A percentile compares a stretch with the other conserved stretches of the same genome.
These are phyloP conservation scores for Salvator merianae DNA, from an alignment of 2,113 vertebrate species.

Conservation along the genomic window DNA sequence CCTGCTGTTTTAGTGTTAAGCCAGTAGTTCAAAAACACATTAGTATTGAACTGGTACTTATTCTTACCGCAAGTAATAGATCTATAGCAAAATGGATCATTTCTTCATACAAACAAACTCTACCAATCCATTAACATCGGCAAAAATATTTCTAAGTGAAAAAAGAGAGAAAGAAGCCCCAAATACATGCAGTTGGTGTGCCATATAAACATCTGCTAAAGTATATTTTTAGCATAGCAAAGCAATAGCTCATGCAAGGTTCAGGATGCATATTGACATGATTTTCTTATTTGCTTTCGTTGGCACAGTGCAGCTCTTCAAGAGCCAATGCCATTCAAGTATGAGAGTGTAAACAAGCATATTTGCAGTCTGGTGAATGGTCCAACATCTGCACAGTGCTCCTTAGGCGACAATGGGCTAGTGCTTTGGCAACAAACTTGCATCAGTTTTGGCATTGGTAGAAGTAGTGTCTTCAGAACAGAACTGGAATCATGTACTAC, in stretches of 20 bases:
- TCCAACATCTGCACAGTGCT: neutral
- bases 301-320: neutral
- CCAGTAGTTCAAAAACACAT: neutral
- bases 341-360: neutral
- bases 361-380: neutral
- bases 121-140: neutral
- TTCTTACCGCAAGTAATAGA: constrained; percentile 2
- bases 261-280: neutral
- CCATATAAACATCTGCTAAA: neutral
- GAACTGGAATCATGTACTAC: too few species aligned
- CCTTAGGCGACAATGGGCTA: neutral
- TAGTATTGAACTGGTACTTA: neutral
- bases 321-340: neutral
- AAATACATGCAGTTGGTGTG: neutral
- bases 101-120: neutral
- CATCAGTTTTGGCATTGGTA: neutral
- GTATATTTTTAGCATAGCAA: neutral
- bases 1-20: neutral
- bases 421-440: neutral
- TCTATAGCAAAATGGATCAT: neutral
- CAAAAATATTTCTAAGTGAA: neutral
- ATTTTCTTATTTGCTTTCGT: neutral
- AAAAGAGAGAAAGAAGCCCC: neutral
- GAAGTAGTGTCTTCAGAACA: too few species aligned
- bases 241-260: neutral